These are phyloP conservation scores for Pristionchus fissidentatus DNA, from an alignment of 2,888 invertebrate species.

Conservation along the genomic window DNA sequence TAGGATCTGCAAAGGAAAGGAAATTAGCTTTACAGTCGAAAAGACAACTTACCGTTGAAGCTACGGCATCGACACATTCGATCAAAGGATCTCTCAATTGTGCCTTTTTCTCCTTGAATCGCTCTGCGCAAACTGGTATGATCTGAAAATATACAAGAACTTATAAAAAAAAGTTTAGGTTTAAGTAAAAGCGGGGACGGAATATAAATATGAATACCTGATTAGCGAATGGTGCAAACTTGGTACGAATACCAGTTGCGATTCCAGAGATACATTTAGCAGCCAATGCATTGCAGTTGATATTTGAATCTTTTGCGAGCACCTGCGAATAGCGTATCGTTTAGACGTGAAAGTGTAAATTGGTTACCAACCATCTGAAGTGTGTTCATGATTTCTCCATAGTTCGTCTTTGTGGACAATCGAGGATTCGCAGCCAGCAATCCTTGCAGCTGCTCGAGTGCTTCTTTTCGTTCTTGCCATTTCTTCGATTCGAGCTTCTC, in stretches of 20 bases:
- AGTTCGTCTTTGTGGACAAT: conserved; percentile 89
- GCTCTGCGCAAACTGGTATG: conserved; percentile 85
- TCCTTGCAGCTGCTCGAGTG: conserved; percentile 82
- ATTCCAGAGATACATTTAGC: conserved; percentile 87
- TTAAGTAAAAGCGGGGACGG: no score
- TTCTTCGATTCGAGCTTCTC: conserved; percentile 95
- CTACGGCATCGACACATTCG: conserved; percentile 92
- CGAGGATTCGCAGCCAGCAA: conserved; percentile 81
- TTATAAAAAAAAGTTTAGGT: background rate
- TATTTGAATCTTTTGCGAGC: conserved; percentile 93
- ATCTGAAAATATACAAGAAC: conserved; percentile 54
- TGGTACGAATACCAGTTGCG: conserved; percentile 88
- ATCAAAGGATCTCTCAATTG: conserved; percentile 88
- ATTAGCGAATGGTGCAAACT: conserved; percentile 81
- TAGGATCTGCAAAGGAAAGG: background rate
- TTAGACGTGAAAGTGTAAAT: no score
- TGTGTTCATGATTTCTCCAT: conserved; percentile 88
- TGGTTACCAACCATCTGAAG: conserved; percentile 84
- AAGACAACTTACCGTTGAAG: conserved; percentile 81
- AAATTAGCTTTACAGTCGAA: background rate
- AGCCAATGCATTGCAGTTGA: conserved; percentile 90
- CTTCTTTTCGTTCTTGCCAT: conserved; percentile 93
- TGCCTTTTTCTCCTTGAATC: conserved; percentile 96
- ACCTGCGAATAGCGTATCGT: no score
- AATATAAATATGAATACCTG: conserved; percentile 44